Base-by-base conservation (phyloP, 2,797 vertebrate species). In the Myioborus miniatus region DNA sequence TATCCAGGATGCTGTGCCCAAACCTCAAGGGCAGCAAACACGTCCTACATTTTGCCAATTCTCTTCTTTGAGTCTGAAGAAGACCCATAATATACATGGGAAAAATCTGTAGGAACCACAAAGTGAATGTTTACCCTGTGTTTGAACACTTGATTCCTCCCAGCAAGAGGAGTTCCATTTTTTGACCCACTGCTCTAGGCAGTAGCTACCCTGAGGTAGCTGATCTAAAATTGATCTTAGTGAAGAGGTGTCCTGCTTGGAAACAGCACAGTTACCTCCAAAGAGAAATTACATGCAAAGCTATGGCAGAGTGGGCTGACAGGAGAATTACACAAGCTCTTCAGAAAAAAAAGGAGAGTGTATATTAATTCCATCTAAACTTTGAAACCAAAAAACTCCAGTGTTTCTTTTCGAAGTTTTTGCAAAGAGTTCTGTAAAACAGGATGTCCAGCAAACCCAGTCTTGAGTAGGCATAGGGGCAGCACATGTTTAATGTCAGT, bases 301-400 rank as follows among this genome's bases (percentile, higher is more conserved):
- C 21, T 81, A 49, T 44, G 50, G 44, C 69, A 78, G 34, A 52
- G 21, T 11, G 4, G 7, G 15, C 18, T 64, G 11, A 29, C 34
- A 53, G 26, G n/a, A 77, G 34, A 67, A 52, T 47, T 69, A 67
- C 9, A 83, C 8, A 56, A 59, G 8, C 20, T 70, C 15, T 19
- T 88, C 6, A 36, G 32, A 67, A 53, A 15, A 50, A 36, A 29
- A 68, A 60, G 1, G 8, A 39, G 9, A 30, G 4, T 8, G 8
- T 10, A 1, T 69, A 49, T 80, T 76, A 5, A 30, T 68, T 79
- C 39, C 41, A 50, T 63, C 52, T 81, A 47, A 90, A 95, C 67
- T 56, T 12, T 83, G 12, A 77, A n/a, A 67, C 2, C 0, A 49
- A 63, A 18, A 3, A 1, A 0, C 3, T 26, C 10, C 50, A 37